Evolutionary conservation across 2,888 invertebrate species (phyloP), one percentile per base, ranked within the genome.

Genomic region (Diaperis boleti): DNA sequence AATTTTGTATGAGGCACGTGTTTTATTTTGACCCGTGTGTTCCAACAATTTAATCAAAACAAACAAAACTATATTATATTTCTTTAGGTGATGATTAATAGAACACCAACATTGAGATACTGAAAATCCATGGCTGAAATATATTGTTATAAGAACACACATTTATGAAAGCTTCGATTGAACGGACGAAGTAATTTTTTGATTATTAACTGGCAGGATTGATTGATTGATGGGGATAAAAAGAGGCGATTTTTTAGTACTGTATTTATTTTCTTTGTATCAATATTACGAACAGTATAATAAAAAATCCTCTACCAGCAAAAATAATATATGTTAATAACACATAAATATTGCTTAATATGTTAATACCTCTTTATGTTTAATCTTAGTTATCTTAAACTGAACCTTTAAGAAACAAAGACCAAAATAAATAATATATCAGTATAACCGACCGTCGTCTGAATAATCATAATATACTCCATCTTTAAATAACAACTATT

Each of bases 281-380:
- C n/a, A 15, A 26, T 35, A 54, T 41, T 60, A 57, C 37, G 29
- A 44, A 55, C 45, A 61, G 42, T 57, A 62, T 62, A 41, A 56
- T 42, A 33, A 55, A 63, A 64, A 59, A 64, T 49, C 74, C 72
- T 69, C 70, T 72, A 72, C 75, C 74, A 74, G 74, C 75, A 76
- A 75, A 74, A 71, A 73, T 71, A 69, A 71, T 75, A 74, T 74
- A 74, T 76, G 70, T 74, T 72, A 71, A 69, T 65, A 72, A 75
- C 74, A 76, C 74, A 75, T 67, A 69, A 72, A 68, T 73, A 74
- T 75, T 76, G 76, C 76, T 74, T 72, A 68, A 66, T 60, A 64
- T 66, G 66, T 67, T 69, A 66, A 67, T 72, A 64, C 60, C 44
- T 57, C 59, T 64, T 65, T 62, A 62, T 65, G 1, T 18, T 22